A percentile compares a stretch with the other conserved stretches of the same genome.
Evolutionary conservation across 1,140 invertebrate species (phyloP).

Genomic region (Drosophila kikkawai): DNA sequence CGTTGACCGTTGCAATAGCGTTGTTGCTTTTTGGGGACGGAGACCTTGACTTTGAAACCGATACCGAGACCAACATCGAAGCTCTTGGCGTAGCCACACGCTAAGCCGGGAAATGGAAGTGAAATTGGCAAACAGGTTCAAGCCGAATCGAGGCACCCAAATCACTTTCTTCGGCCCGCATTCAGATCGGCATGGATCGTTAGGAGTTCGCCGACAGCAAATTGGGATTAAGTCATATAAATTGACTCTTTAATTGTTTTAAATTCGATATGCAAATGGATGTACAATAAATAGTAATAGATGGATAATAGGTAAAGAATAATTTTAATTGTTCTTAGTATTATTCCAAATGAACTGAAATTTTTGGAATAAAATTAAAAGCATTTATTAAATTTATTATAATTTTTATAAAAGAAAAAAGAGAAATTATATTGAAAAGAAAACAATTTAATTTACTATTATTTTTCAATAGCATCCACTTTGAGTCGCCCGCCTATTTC

Average conservation of each 20-base stretch:
- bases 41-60: slow-evolving; percentile 76
- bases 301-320: neutral
- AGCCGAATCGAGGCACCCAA: neutral
- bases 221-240: slow-evolving; percentile 29
- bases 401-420: neutral
- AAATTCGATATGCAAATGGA: slow-evolving; percentile 12
- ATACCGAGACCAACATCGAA: slow-evolving; percentile 19
- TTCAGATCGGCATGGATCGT: slow-evolving; percentile 8
- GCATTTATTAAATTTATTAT: too few relatives aligned
- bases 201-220: slow-evolving; percentile 38
- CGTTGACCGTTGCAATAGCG: slow-evolving; percentile 36
- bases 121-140: slow-evolving; percentile 61
- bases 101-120: slow-evolving; percentile 8
- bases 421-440: neutral
- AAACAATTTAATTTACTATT: neutral
- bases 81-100: neutral
- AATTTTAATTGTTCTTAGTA: neutral
- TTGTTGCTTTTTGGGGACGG: slow-evolving; percentile 11
- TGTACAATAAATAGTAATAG: too few relatives aligned
- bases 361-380: neutral
- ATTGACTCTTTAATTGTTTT: neutral
- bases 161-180: slow-evolving; percentile 59
- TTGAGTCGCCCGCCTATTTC: slow-evolving; percentile 1
- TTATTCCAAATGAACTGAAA: neutral
- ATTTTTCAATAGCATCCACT: neutral